These are phyloP conservation scores for Neuroterus valhalla DNA, from an alignment of 1,140 invertebrate genomes.

Conservation along the genomic window DNA sequence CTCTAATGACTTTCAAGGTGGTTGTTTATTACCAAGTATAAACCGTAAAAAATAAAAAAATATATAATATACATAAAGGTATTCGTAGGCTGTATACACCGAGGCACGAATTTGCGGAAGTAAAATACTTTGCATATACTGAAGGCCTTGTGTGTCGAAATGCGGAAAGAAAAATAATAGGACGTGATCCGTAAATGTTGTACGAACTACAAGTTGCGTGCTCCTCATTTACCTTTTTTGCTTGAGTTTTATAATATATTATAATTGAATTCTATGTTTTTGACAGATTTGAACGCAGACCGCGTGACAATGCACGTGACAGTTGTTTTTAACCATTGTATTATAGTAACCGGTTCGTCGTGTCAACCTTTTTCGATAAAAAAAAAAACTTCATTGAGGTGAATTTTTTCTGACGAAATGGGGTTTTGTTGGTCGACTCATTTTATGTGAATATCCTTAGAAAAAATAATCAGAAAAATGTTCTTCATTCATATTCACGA, in stretches of 20 bases:
- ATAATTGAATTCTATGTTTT: conserved; percentile 4
- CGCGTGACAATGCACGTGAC: conserved; percentile 6
- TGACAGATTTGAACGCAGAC: conserved; percentile 19
- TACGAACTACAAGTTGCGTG: conserved; percentile 31
- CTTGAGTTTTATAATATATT: neutral
- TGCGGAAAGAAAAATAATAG: conserved; percentile 44
- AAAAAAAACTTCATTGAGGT: neutral
- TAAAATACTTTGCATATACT: conserved; percentile 44
- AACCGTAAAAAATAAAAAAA: neutral
- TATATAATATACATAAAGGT: neutral
- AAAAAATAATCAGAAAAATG: no score
- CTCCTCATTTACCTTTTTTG: neutral
- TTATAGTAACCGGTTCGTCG: neutral
- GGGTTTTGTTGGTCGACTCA: no score
- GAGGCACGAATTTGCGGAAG: conserved; percentile 44
- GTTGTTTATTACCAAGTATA: neutral
- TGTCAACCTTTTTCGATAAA: neutral
- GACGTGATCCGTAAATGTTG: conserved; percentile 28
- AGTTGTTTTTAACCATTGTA: neutral
- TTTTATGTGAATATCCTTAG: no score
- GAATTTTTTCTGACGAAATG: neutral
- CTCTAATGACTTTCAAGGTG: no score
- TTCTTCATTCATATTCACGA: no score
- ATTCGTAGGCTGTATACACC: conserved; percentile 28
- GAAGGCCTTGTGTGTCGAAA: conserved; percentile 48